Percentiles rank a stretch among this genome's conserved stretches.
Conservation (phyloP, 2,888 invertebrate genomes). For the Tipula confusa region DNA sequence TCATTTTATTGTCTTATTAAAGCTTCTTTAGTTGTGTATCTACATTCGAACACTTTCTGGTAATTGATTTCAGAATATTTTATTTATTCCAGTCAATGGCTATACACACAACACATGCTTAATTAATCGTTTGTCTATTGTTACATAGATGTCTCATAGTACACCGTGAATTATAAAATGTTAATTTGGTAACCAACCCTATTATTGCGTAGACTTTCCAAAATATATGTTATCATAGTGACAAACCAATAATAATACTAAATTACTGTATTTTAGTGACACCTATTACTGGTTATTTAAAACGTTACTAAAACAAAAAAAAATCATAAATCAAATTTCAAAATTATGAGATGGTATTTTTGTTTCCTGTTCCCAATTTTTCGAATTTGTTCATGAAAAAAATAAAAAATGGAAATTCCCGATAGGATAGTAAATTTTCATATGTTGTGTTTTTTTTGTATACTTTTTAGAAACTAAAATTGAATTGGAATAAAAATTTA, state of each 20-base stretch:
- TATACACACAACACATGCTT: too few relatives aligned
- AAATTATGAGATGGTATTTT: background rate
- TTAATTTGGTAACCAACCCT: background rate
- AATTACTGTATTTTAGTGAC: background rate
- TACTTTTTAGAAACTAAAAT: conserved; percentile 20
- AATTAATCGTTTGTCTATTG: too few relatives aligned
- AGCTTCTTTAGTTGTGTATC: too few relatives aligned
- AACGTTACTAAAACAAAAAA: background rate
- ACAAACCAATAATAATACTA: background rate
- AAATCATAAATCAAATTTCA: background rate
- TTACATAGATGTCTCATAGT: too few relatives aligned
- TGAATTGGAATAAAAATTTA: conserved; percentile 25
- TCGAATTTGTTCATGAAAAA: background rate
- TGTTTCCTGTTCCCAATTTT: background rate
- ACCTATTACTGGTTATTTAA: background rate
- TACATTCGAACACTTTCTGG: too few relatives aligned
- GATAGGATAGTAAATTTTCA: conserved; percentile 3
- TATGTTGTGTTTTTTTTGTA: background rate
- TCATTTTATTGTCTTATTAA: too few relatives aligned
- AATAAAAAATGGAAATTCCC: background rate
- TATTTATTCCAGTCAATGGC: too few relatives aligned
- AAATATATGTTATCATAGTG: background rate
- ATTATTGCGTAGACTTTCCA: background rate
- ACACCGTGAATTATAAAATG: too few relatives aligned
- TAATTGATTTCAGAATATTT: too few relatives aligned